These are phyloP conservation scores for Andrena camellia DNA, from an alignment of 2,888 invertebrate genomes.

Conservation along the genomic window DNA sequence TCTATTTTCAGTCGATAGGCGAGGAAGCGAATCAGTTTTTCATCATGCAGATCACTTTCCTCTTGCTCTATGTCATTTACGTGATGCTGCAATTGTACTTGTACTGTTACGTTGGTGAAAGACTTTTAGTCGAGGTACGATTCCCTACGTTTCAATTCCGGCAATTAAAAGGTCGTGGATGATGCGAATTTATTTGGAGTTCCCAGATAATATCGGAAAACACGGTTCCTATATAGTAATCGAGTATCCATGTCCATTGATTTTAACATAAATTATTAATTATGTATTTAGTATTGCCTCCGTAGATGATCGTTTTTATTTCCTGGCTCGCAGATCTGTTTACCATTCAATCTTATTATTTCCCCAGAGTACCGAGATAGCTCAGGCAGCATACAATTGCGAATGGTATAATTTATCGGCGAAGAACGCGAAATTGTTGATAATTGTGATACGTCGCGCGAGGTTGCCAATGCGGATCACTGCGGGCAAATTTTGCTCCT, in stretches of 20 bases:
- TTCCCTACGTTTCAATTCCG: background rate
- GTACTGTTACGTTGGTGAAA: slow-evolving; percentile 76
- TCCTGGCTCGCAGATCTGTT: too few species aligned
- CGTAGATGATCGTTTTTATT: background rate
- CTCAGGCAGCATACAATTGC: slow-evolving; percentile 45
- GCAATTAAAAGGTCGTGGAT: background rate
- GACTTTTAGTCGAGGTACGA: slow-evolving; percentile 58
- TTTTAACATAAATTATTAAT: too few species aligned
- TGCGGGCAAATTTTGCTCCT: slow-evolving; percentile 59
- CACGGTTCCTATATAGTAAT: too few species aligned
- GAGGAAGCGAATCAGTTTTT: slow-evolving; percentile 2
- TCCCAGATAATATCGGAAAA: too few species aligned
- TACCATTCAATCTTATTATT: background rate
- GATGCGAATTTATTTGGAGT: too few species aligned
- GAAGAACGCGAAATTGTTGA: slow-evolving; percentile 36
- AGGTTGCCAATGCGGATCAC: slow-evolving; percentile 57
- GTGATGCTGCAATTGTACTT: slow-evolving; percentile 70
- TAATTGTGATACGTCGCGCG: slow-evolving; percentile 60
- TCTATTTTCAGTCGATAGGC: slow-evolving; percentile 44
- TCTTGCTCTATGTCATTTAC: slow-evolving; percentile 57
- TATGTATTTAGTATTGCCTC: too few species aligned
- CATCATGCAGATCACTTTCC: slow-evolving; percentile 41
- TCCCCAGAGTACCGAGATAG: slow-evolving; percentile 55
- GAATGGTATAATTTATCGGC: slow-evolving; percentile 65
- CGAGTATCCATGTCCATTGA: too few species aligned